A percentile compares a stretch with the other conserved stretches of the same genome.
Conservation (phyloP, 2,113 vertebrate species). For the Corydoras sp. region DNA sequence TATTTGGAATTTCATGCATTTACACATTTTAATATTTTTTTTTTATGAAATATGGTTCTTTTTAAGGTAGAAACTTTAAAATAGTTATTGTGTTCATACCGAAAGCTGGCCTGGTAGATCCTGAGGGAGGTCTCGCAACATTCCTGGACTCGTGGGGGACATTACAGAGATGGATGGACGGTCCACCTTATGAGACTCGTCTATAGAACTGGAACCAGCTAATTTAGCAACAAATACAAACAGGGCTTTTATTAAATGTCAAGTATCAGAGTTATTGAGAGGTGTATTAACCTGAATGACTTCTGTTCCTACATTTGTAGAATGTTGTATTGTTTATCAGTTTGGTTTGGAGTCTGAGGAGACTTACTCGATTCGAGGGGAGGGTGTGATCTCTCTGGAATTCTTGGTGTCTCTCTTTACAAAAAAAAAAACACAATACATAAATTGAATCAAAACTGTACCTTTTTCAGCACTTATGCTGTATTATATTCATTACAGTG, state of each 20-base stretch:
- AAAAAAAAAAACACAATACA: slow-evolving; percentile 9
- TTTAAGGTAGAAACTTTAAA: too few relatives aligned
- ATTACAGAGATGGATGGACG: slow-evolving; percentile 97
- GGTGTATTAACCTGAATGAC: too few relatives aligned
- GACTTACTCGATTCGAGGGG: slow-evolving; percentile 92
- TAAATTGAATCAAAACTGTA: neutral
- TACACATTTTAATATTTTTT: too few relatives aligned
- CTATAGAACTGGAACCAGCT: slow-evolving; percentile 93
- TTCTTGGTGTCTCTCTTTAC: slow-evolving; percentile 88
- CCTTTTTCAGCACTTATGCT: too few relatives aligned
- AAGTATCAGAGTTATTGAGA: too few relatives aligned
- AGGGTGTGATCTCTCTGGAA: slow-evolving; percentile 92
- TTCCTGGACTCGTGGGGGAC: slow-evolving; percentile 94
- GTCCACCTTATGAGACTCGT: slow-evolving; percentile 97
- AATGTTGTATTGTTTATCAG: too few relatives aligned
- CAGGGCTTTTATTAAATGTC: too few relatives aligned
- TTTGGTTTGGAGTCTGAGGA: neutral
- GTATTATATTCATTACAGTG: too few relatives aligned
- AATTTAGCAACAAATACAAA: slow-evolving; percentile 22
- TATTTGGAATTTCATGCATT: too few relatives aligned
- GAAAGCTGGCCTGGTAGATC: slow-evolving; percentile 92
- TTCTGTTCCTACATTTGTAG: too few relatives aligned
- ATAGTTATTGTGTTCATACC: slow-evolving; percentile 64
- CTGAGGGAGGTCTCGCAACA: slow-evolving; percentile 85
- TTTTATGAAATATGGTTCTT: too few relatives aligned